A percentile compares a stretch with the other conserved stretches of the same genome.
phyloP scores from a whole-genome alignment of 2,113 vertebrate genomes.

The Menidia beryllina region DNA sequence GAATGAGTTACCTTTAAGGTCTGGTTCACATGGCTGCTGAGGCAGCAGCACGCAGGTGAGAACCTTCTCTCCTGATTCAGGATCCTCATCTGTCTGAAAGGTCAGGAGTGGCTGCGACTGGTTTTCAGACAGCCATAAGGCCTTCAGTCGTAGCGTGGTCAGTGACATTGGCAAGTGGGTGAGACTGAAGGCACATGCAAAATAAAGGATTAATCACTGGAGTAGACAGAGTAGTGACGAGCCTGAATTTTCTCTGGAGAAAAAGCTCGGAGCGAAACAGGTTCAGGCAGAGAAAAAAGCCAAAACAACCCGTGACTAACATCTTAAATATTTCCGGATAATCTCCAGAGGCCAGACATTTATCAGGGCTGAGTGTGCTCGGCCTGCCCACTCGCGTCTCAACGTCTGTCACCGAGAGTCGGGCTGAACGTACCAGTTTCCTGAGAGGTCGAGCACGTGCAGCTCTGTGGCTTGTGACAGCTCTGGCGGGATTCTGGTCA shows the following conservation, averaged over 20 bases:
- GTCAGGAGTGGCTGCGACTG: constrained; percentile 97
- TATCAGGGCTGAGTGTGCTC: too few relatives aligned
- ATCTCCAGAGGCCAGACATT: background rate
- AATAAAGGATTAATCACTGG: constrained; percentile 12
- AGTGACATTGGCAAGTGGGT: constrained; percentile 90
- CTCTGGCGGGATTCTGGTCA: constrained; percentile 91
- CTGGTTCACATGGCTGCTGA: constrained; percentile 89
- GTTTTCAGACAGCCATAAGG: constrained; percentile 98
- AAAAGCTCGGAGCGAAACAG: constrained; percentile 27
- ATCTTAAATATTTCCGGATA: background rate
- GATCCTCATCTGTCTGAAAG: constrained; percentile 94
- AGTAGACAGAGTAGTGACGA: too few relatives aligned
- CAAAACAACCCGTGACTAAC: constrained; percentile 16
- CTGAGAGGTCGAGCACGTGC: constrained; percentile 95
- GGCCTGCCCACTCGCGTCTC: background rate
- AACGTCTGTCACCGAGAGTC: background rate
- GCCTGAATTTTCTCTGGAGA: constrained; percentile 13
- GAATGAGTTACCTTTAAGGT: constrained; percentile 85
- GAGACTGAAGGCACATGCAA: constrained; percentile 79
- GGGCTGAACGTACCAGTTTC: constrained; percentile 87
- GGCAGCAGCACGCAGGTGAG: constrained; percentile 97
- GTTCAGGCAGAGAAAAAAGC: constrained; percentile 4
- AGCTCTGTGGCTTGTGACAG: constrained; percentile 94
- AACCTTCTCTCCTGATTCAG: constrained; percentile 90
- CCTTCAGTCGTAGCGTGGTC: constrained; percentile 92